phyloP scores from a whole-genome alignment of 2,888 invertebrate genomes.

The Xestia xanthographa region DNA sequence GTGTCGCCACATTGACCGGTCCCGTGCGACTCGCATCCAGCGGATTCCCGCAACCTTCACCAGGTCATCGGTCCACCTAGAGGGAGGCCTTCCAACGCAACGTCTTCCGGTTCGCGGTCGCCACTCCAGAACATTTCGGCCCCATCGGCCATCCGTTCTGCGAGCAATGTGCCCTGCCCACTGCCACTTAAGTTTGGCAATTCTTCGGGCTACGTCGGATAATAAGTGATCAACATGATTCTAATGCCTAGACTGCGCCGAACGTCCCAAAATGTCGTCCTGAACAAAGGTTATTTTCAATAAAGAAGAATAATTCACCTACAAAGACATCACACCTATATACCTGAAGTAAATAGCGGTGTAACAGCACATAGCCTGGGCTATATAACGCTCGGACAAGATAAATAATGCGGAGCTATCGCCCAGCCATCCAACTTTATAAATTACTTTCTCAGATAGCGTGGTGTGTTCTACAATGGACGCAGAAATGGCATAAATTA shows the following conservation, averaged over 20 bases:
- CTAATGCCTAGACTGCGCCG: too few species aligned
- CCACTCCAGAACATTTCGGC: too few species aligned
- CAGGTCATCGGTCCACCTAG: too few species aligned
- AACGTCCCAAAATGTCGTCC: not conserved
- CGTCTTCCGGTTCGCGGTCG: too few species aligned
- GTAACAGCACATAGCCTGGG: slow-evolving; percentile 52
- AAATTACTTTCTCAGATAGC: slow-evolving; percentile 87
- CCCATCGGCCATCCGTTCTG: too few species aligned
- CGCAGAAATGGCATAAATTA: slow-evolving; percentile 54
- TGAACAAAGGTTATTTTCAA: not conserved
- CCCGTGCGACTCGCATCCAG: too few species aligned
- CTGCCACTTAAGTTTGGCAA: too few species aligned
- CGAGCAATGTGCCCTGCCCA: too few species aligned
- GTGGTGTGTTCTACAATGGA: slow-evolving; percentile 71
- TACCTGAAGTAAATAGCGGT: slow-evolving; percentile 28
- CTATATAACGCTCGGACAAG: slow-evolving; percentile 69
- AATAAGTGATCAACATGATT: not conserved
- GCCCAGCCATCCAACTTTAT: slow-evolving; percentile 84
- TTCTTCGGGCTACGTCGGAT: too few species aligned
- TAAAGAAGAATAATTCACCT: not conserved
- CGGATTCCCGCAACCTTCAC: too few species aligned
- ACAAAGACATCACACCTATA: slow-evolving; percentile 31
- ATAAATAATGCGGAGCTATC: slow-evolving; percentile 83
- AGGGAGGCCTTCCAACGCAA: too few species aligned
- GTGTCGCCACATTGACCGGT: too few species aligned